Evolutionary conservation across 2,888 invertebrate genomes (phyloP).

Genomic region (Anthoptus insignis): DNA sequence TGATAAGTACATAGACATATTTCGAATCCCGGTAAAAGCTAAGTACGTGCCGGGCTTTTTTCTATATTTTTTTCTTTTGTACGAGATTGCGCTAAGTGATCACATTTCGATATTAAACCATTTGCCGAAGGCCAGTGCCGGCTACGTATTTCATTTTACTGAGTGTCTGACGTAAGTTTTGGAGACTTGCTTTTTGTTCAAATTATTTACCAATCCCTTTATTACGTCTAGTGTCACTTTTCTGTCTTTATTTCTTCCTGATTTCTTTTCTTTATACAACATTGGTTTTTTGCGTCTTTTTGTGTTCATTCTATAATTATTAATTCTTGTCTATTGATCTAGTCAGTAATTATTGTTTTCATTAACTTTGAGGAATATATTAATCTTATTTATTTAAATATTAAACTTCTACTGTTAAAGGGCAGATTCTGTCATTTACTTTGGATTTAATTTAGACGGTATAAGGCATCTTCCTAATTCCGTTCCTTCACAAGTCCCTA

Average conservation of each 20-base stretch:
- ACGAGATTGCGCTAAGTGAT: conserved; percentile 87
- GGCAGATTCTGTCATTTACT: too few relatives aligned
- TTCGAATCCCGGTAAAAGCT: conserved; percentile 80
- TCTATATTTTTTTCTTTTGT: conserved; percentile 82
- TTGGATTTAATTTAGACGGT: too few relatives aligned
- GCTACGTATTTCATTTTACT: conserved; percentile 86
- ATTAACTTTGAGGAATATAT: too few relatives aligned
- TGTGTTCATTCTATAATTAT: too few relatives aligned
- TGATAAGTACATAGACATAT: conserved; percentile 75
- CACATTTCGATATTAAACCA: conserved; percentile 87
- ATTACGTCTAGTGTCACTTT: conserved; percentile 75
- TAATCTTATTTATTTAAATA: too few relatives aligned
- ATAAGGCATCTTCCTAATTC: too few relatives aligned
- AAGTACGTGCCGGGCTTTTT: conserved; percentile 75
- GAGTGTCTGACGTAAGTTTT: conserved; percentile 85
- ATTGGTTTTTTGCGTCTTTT: conserved; percentile 20
- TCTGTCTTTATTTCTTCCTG: conserved; percentile 61
- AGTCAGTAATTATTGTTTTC: too few relatives aligned
- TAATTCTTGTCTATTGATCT: too few relatives aligned
- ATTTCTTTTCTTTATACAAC: conserved; percentile 42
- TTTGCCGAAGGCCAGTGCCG: conserved; percentile 84
- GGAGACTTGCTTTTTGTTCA: conserved; percentile 82
- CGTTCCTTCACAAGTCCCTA: too few relatives aligned
- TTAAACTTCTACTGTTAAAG: too few relatives aligned
- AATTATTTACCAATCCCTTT: conserved; percentile 83